A percentile compares a stretch with the other conserved stretches of the same genome.
Evolutionary conservation across 1,140 invertebrate genomes (phyloP).

Genomic region (Spodoptera frugiperda): DNA sequence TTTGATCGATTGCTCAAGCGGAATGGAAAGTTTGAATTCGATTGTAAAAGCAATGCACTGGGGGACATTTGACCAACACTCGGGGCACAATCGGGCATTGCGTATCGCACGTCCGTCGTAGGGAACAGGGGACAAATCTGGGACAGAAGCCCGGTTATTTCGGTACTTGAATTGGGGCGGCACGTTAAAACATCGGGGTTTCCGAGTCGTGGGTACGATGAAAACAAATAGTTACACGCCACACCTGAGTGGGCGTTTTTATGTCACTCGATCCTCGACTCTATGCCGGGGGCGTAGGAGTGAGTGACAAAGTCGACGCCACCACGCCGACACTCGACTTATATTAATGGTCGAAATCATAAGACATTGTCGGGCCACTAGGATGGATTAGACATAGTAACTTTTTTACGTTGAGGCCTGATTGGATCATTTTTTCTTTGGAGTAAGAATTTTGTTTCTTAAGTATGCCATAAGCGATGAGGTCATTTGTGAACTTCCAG

Average conservation of each 20-base stretch:
- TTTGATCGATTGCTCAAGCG: slow-evolving; percentile 33
- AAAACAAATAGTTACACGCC: slow-evolving; percentile 67
- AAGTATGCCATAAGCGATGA: slow-evolving; percentile 22
- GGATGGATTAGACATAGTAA: slow-evolving; percentile 38
- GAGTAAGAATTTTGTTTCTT: neutral
- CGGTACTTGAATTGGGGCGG: slow-evolving; percentile 76
- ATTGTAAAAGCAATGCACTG: slow-evolving; percentile 35
- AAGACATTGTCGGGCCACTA: slow-evolving; percentile 37
- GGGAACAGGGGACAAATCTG: slow-evolving; percentile 66
- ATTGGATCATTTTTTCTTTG: slow-evolving; percentile 22
- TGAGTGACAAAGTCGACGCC: slow-evolving; percentile 47
- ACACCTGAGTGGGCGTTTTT: slow-evolving; percentile 63
- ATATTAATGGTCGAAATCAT: slow-evolving; percentile 51
- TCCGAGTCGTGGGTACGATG: slow-evolving; percentile 62
- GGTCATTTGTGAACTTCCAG: slow-evolving; percentile 27
- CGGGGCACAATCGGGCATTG: slow-evolving; percentile 56
- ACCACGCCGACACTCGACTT: slow-evolving; percentile 48
- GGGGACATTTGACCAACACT: slow-evolving; percentile 32
- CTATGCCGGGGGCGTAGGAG: slow-evolving; percentile 49
- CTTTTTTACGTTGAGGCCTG: slow-evolving; percentile 16
- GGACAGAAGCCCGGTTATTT: slow-evolving; percentile 79
- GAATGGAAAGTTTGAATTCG: slow-evolving; percentile 38
- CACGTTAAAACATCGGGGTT: slow-evolving; percentile 77
- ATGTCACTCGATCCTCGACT: slow-evolving; percentile 47
- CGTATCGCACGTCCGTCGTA: slow-evolving; percentile 52